phyloP scores from a whole-genome alignment of 1,140 invertebrate genomes.

The Bombus turneri region DNA sequence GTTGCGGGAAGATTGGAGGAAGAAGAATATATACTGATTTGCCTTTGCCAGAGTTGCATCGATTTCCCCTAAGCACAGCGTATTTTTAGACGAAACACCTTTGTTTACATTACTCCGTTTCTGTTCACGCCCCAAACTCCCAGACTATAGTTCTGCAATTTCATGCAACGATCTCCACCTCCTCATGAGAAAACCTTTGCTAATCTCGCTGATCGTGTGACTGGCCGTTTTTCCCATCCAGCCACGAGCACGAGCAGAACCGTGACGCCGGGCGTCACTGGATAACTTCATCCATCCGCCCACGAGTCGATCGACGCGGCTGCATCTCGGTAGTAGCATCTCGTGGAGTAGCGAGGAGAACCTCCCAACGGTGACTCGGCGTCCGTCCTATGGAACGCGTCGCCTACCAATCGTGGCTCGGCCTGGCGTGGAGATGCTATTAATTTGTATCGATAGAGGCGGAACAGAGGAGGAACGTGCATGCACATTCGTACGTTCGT shows the following conservation, averaged over 20 bases:
- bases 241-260: background rate
- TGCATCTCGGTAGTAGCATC: background rate
- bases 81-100: background rate
- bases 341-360: background rate
- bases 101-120: background rate
- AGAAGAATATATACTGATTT: too few species aligned
- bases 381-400: background rate
- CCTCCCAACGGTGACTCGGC: slow-evolving; percentile 15
- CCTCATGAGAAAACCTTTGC: background rate
- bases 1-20: too few species aligned
- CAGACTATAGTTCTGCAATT: background rate
- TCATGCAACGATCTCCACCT: slow-evolving; percentile 29
- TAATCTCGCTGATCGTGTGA: slow-evolving; percentile 12
- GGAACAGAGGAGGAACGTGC: slow-evolving; percentile 57
- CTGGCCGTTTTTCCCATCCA: slow-evolving; percentile 7
- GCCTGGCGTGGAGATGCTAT: slow-evolving; percentile 54
- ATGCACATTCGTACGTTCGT: slow-evolving; percentile 63
- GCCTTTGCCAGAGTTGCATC: too few species aligned
- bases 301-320: slow-evolving; percentile 16
- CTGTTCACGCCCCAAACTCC: background rate
- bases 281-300: slow-evolving; percentile 50
- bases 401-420: background rate
- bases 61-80: too few species aligned
- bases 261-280: background rate
- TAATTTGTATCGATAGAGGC: slow-evolving; percentile 72